Percentiles rank a stretch among this genome's conserved stretches.
Conservation (phyloP, 2,113 vertebrate genomes). For the Anolis carolinensis region DNA sequence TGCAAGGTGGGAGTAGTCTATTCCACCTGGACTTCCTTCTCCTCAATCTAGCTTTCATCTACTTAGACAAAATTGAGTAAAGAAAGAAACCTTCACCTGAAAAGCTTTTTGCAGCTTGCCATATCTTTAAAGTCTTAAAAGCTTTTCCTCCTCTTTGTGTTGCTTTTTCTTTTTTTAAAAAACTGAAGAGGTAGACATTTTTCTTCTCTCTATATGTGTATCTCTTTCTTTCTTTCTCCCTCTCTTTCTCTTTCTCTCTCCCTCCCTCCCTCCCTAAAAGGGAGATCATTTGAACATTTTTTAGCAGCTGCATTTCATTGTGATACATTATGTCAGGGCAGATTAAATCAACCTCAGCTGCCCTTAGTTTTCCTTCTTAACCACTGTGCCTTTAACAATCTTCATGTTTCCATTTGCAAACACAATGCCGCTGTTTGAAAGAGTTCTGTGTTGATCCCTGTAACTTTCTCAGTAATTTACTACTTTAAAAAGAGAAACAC, state of each 20-base stretch:
- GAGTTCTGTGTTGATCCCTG: conserved; percentile 33
- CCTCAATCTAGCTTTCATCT: conserved; percentile 64
- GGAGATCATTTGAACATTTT: conserved; percentile 60
- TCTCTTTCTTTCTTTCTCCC: conserved; percentile 29
- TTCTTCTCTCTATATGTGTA: conserved; percentile 37
- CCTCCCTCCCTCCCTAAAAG: not conserved
- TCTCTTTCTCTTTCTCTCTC: conserved; percentile 29
- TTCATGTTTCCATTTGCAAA: conserved; percentile 37
- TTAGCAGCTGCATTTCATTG: conserved; percentile 65
- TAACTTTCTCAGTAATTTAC: conserved; percentile 45
- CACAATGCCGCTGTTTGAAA: conserved; percentile 47
- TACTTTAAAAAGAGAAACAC: conserved; percentile 38
- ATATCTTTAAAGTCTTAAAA: conserved; percentile 70
- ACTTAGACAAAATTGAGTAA: conserved; percentile 66
- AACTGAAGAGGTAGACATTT: conserved; percentile 65
- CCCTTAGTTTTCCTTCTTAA: not conserved
- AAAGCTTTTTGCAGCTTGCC: conserved; percentile 61
- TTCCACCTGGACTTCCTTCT: conserved; percentile 61
- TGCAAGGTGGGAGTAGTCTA: conserved; percentile 54
- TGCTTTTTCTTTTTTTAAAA: conserved; percentile 31
- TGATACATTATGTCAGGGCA: conserved; percentile 65
- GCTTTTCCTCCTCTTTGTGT: not conserved
- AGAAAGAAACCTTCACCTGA: conserved; percentile 62
- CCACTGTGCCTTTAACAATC: not conserved
- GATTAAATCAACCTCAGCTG: no score